Evolutionary conservation across 2,888 invertebrate species (phyloP).

Genomic region (Drosophila lutescens): DNA sequence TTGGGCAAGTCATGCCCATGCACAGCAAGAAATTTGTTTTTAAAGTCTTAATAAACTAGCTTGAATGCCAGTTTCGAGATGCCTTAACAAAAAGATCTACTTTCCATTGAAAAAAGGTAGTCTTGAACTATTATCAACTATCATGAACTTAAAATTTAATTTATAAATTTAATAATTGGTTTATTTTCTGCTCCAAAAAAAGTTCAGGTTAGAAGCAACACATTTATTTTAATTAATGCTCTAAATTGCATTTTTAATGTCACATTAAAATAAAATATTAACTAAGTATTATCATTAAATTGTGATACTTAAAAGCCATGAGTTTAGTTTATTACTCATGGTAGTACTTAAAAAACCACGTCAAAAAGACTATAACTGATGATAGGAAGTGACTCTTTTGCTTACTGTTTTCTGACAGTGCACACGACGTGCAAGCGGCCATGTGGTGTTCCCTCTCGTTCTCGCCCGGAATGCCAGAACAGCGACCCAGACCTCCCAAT

Average conservation of each 20-base stretch:
- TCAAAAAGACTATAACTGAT: background rate
- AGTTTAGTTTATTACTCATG: background rate
- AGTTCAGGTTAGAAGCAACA: background rate
- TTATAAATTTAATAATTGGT: too few relatives aligned
- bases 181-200: background rate
- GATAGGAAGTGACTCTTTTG: background rate
- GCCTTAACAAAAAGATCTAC: too few relatives aligned
- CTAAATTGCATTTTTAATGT: background rate
- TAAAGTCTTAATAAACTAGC: background rate
- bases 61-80: too few relatives aligned
- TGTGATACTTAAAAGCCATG: background rate
- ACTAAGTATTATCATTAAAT: background rate
- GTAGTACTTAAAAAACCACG: too few relatives aligned
- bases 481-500: slow-evolving; percentile 35
- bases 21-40: slow-evolving; percentile 24
- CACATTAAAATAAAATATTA: background rate
- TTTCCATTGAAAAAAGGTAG: too few relatives aligned
- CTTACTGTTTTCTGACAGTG: slow-evolving; percentile 2
- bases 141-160: too few relatives aligned
- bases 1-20: slow-evolving; percentile 38
- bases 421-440: slow-evolving; percentile 10
- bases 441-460: slow-evolving; percentile 6
- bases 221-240: background rate
- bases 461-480: slow-evolving; percentile 24
- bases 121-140: too few relatives aligned